These are phyloP conservation scores for Drosophila prolongata DNA, from an alignment of 2,888 invertebrate genomes.

Conservation along the genomic window DNA sequence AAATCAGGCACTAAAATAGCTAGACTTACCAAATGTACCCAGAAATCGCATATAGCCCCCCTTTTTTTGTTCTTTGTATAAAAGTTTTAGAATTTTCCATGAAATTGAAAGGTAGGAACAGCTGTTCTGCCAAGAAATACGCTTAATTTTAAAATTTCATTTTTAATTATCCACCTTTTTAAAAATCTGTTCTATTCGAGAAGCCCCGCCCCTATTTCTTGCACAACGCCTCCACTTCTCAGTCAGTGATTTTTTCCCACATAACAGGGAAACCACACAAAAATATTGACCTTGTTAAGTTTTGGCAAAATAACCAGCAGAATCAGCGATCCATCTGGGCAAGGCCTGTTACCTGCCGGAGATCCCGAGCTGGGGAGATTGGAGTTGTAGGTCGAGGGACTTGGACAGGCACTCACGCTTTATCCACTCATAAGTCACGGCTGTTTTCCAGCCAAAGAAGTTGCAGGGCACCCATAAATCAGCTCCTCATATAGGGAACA, in stretches of 20 bases:
- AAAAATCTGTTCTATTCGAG: slow-evolving; percentile 7
- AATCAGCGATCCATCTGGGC: slow-evolving; percentile 51
- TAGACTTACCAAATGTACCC: too few relatives aligned
- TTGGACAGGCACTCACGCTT: slow-evolving; percentile 53
- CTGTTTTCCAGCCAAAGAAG: slow-evolving; percentile 22
- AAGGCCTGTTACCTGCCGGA: slow-evolving; percentile 53
- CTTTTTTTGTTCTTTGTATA: too few relatives aligned
- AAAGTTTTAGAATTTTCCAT: too few relatives aligned
- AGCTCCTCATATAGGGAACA: slow-evolving; percentile 18
- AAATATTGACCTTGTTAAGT: slow-evolving; percentile 74
- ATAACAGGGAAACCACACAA: slow-evolving; percentile 60
- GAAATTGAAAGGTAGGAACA: too few relatives aligned
- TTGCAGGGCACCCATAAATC: slow-evolving; percentile 24
- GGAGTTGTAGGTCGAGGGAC: not conserved
- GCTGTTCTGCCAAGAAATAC: too few relatives aligned
- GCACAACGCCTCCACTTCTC: slow-evolving; percentile 9
- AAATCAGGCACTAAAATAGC: too few relatives aligned
- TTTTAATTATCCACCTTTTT: not conserved
- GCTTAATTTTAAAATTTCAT: too few relatives aligned
- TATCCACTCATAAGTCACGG: slow-evolving; percentile 72
- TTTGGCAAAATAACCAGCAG: slow-evolving; percentile 38
- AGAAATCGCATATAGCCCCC: too few relatives aligned
- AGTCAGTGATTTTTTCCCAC: slow-evolving; percentile 62
- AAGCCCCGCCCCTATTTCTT: slow-evolving; percentile 43
- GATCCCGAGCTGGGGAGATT: slow-evolving; percentile 13